phyloP scores from a whole-genome alignment of 1,140 invertebrate species.

The Drosophila bocqueti region DNA sequence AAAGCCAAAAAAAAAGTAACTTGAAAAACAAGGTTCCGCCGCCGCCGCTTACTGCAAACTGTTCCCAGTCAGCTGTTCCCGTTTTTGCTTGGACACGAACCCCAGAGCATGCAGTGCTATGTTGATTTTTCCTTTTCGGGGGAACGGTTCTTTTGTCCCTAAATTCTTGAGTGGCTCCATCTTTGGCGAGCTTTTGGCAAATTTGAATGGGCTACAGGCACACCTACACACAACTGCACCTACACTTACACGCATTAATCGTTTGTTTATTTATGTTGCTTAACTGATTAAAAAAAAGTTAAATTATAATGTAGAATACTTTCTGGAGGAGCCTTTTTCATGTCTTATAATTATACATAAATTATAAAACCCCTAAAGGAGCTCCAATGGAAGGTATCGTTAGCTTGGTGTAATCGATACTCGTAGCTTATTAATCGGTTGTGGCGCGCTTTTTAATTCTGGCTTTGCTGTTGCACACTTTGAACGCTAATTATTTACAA shows the following conservation, averaged over 20 bases:
- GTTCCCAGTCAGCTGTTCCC: slow-evolving; percentile 54
- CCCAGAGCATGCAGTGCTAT: slow-evolving; percentile 6
- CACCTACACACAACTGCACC: slow-evolving; percentile 4
- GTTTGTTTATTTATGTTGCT: slow-evolving; percentile 5
- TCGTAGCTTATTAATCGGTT: slow-evolving; percentile 27
- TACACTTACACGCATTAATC: background rate
- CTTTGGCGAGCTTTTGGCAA: slow-evolving; percentile 59
- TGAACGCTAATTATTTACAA: background rate
- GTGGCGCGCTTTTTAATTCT: slow-evolving; percentile 34
- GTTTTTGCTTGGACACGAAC: slow-evolving; percentile 16
- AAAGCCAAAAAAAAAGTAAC: slow-evolving; percentile 28
- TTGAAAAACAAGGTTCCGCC: slow-evolving; percentile 23
- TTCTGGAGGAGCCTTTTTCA: no score
- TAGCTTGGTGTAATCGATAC: slow-evolving; percentile 21
- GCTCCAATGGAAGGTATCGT: background rate
- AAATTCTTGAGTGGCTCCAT: slow-evolving; percentile 60
- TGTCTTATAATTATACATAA: no score
- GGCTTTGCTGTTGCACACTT: slow-evolving; percentile 34
- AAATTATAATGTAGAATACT: slow-evolving; percentile 27
- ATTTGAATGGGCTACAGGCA: slow-evolving; percentile 85
- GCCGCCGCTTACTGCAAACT: slow-evolving; percentile 22
- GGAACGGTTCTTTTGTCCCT: slow-evolving; percentile 13
- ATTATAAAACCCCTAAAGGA: background rate
- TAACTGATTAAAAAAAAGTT: background rate
- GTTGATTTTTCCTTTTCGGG: background rate